Conservation (phyloP, 30 jellyfish, hydroid and myxozoan genomes). For the Phacellophora camtschatica region DNA sequence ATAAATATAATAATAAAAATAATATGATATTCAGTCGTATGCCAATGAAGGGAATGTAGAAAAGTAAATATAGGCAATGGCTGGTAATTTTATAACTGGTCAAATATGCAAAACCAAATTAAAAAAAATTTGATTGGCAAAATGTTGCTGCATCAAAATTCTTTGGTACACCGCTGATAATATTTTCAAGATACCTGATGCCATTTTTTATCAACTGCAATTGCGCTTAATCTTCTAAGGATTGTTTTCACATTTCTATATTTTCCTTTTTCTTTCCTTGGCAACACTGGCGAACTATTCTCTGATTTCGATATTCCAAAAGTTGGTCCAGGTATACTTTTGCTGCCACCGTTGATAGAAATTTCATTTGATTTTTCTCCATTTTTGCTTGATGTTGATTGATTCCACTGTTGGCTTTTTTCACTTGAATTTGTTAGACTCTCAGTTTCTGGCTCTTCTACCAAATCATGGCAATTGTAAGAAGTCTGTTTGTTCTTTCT, state of each 20-base stretch:
- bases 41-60: no score
- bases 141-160: neutral
- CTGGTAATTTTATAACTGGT: no score
- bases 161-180: neutral
- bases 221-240: conserved; percentile 90
- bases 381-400: conserved; percentile 19
- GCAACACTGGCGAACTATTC: conserved; percentile 58
- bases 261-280: conserved; percentile 86
- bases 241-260: conserved; percentile 94
- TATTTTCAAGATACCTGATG: conserved; percentile 66
- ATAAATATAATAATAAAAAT: no score
- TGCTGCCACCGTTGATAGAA: neutral
- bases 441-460: conserved; percentile 23
- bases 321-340: neutral
- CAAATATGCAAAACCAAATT: no score
- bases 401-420: conserved; percentile 2
- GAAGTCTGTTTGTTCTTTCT: conserved; percentile 12
- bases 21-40: no score
- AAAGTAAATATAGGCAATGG: no score
- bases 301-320: conserved; percentile 30
- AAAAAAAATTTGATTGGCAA: no score
- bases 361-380: neutral
- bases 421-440: neutral
- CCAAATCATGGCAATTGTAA: neutral
- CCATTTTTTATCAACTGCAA: conserved; percentile 93